These are phyloP conservation scores for Darevskia nairensis DNA, from an alignment of 2,797 vertebrate genomes.

Conservation along the genomic window DNA sequence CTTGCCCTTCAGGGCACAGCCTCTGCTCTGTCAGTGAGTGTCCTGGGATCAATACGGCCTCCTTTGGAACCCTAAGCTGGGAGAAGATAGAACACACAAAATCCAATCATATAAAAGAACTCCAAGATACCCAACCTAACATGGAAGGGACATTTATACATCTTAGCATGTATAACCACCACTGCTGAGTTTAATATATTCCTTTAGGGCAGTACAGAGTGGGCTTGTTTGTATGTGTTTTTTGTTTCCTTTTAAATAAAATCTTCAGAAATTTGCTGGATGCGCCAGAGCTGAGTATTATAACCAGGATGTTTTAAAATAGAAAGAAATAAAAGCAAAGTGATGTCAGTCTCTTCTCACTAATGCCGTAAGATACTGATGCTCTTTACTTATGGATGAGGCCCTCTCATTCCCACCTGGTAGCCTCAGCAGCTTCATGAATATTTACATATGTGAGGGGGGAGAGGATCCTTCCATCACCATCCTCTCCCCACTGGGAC, in stretches of 20 bases:
- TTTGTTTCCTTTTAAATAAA: not conserved
- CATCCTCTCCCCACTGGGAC: constrained; percentile 8
- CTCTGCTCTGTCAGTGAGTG: too few species aligned
- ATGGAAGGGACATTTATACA: not conserved
- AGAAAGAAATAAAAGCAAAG: constrained; percentile 59
- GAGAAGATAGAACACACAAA: not conserved
- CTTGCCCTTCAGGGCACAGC: too few species aligned
- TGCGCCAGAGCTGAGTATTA: constrained; percentile 47
- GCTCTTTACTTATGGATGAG: constrained; percentile 68
- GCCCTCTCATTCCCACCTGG: constrained; percentile 23
- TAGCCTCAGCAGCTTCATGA: constrained; percentile 55
- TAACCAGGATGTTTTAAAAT: constrained; percentile 45
- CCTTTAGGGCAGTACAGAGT: constrained; percentile 28
- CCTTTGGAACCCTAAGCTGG: too few species aligned
- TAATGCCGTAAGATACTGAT: constrained; percentile 18
- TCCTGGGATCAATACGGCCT: too few species aligned
- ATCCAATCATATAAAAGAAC: not conserved
- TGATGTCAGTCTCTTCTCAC: constrained; percentile 41
- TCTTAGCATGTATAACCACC: not conserved
- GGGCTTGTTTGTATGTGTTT: not conserved
- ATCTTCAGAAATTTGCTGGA: constrained; percentile 14
- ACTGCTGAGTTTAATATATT: constrained; percentile 36
- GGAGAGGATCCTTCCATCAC: constrained; percentile 38
- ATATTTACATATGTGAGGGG: constrained; percentile 53
- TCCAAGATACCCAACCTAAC: not conserved